These are phyloP conservation scores for Phalacrocorax brasilianus DNA, from an alignment of 2,113 vertebrate species.

Conservation along the genomic window DNA sequence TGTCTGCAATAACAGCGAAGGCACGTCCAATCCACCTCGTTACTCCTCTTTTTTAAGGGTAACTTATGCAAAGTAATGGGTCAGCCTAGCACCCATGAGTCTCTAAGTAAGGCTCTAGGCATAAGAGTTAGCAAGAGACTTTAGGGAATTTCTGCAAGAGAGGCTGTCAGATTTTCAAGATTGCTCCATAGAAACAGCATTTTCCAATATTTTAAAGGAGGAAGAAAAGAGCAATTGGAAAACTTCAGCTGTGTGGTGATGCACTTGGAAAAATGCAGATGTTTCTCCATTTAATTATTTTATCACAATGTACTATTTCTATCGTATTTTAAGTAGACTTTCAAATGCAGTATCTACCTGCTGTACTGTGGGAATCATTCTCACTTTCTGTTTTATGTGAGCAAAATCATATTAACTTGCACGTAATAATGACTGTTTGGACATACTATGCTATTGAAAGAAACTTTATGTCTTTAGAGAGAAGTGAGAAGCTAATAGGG, in stretches of 20 bases:
- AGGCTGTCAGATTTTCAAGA: background rate
- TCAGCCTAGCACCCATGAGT: fast-evolving
- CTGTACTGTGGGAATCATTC: background rate
- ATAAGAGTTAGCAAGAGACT: background rate
- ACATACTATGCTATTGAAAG: background rate
- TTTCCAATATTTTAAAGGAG: background rate
- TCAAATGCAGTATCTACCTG: background rate
- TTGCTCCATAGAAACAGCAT: background rate
- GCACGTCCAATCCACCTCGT: background rate
- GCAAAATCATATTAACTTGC: background rate
- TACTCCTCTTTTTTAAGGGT: background rate
- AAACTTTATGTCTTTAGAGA: background rate
- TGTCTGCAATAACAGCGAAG: background rate
- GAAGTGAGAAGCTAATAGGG: background rate
- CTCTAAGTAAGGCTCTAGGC: background rate
- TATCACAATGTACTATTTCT: background rate
- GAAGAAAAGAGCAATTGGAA: background rate
- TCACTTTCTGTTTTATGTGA: background rate
- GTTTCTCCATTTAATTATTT: background rate
- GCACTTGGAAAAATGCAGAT: background rate
- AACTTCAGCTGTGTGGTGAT: background rate
- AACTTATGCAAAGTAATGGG: background rate
- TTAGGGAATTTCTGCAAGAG: background rate
- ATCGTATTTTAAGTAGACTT: background rate
- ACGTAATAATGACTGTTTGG: background rate